Evolutionary conservation across 2,113 vertebrate genomes (phyloP), one percentile per base, ranked within the genome.

Genomic region (Alethe diademata): DNA sequence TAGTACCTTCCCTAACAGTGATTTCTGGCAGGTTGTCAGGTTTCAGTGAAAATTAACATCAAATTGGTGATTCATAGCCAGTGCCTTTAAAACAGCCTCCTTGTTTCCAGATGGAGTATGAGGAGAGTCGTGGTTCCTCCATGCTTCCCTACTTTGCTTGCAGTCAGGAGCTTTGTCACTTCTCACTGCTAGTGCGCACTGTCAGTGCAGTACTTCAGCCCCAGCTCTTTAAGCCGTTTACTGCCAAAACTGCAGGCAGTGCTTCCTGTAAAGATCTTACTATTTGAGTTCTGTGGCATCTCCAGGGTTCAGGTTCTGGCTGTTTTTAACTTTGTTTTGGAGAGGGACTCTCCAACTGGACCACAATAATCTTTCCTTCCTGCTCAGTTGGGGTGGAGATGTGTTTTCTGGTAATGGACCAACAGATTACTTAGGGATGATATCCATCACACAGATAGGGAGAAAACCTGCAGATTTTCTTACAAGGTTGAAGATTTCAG

Each of bases 401-500:
- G 1, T 60, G 33, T 31, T 71, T 58, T 64, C 51, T 88, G 58
- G 54, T 86, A 62, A 76, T 16, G 56, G 71, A 76, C 58, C 78
- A 83, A 29, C 38, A 96, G 69, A 40, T 83, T 31, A 50, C 47
- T 91, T 79, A 78, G 58, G 82, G 47, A n/a, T 43, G 29, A 88
- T 70, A 47, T 86, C 74, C 31, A n/a, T 86, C 79, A 62, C 84
- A 29, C 8, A 17, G 54, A 12, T 62, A 80, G 79, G 78, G 76
- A 86, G 65, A 75, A 96, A 96, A 80, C 33, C 76, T 47, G 58
- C n/a, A 28, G 48, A 6, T 95, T 91, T 96, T 94, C 60, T 89
- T 86, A n/a, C n/a, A 35, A 47, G 33, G 57, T 26, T 83, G 26
- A 81, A 93, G 89, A 82, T 93, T 93, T 95, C 67, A 83, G 38